A percentile compares a stretch with the other conserved stretches of the same genome.
phyloP scores from a whole-genome alignment of 1,140 invertebrate genomes.

The Drosophila bocki region DNA sequence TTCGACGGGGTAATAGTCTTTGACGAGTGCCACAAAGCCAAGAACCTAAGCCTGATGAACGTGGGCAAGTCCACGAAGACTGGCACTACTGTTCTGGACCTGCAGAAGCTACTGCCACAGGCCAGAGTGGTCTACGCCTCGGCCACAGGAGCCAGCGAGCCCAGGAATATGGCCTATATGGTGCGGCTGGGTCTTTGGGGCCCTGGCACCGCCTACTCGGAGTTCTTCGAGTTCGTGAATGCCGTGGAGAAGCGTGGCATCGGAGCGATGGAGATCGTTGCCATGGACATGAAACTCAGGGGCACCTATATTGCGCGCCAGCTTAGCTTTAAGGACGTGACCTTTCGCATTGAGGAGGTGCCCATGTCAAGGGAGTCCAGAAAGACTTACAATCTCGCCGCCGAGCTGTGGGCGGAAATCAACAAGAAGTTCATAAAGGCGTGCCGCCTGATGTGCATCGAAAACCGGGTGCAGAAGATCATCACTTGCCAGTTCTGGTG shows the following conservation, averaged over 20 bases:
- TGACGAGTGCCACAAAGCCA: constrained; percentile 99
- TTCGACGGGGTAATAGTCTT: constrained; percentile 98
- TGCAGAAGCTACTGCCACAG: constrained; percentile 97
- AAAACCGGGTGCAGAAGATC: constrained; percentile 95
- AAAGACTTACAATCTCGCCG: constrained; percentile 96
- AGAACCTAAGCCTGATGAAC: constrained; percentile 97
- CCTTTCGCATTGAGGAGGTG: constrained; percentile 98
- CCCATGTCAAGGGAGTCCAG: constrained; percentile 93
- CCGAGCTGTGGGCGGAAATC: constrained; percentile 96
- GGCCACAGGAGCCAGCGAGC: constrained; percentile 98
- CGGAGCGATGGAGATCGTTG: constrained; percentile 99
- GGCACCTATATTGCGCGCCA: constrained; percentile 99
- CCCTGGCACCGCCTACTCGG: constrained; percentile 95
- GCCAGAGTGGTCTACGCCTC: constrained; percentile 99
- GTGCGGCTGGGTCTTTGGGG: constrained; percentile 99
- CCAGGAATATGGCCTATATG: constrained; percentile 99
- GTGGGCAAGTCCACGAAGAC: constrained; percentile 96
- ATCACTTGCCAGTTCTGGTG: constrained; percentile 99
- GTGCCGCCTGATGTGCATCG: constrained; percentile 96
- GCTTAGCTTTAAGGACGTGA: constrained; percentile 97
- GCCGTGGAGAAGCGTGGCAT: constrained; percentile 99
- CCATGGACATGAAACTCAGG: constrained; percentile 99
- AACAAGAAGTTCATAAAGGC: constrained; percentile 98
- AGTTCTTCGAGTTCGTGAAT: constrained; percentile 97
- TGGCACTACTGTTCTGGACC: constrained; percentile 95